Evolutionary conservation across 92 coral and sea anemone genomes (phyloP).

Genomic region (Meandrina meandrites): DNA sequence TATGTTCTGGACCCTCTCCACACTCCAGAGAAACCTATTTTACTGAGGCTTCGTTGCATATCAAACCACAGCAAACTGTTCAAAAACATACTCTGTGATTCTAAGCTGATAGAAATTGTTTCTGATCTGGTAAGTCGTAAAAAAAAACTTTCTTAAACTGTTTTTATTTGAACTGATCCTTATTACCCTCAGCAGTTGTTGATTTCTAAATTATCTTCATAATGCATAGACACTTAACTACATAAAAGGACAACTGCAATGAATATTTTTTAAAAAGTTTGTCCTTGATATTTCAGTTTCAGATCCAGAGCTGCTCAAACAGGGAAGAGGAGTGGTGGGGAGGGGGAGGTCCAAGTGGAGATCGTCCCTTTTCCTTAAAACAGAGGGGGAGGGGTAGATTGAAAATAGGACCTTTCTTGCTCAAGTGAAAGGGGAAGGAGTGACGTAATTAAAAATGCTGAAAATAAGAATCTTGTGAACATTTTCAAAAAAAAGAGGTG

Average conservation of each 20-base stretch:
- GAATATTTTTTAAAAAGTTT: no score
- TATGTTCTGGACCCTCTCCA: conserved; percentile 45
- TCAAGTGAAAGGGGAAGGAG: no score
- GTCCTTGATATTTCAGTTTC: no score
- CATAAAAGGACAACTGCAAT: neutral
- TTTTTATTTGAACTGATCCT: neutral
- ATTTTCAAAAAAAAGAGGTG: no score
- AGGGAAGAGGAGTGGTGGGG: no score
- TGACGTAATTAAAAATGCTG: no score
- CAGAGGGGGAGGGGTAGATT: no score
- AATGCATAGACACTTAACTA: neutral
- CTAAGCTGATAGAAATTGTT: conserved; percentile 45
- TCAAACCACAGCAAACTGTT: conserved; percentile 49
- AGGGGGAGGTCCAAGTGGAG: neutral
- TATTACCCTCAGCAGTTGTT: neutral
- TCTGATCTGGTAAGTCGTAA: conserved; percentile 46
- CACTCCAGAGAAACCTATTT: conserved; percentile 42
- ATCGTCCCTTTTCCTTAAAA: neutral
- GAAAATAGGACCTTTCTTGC: no score
- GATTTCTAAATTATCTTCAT: no score
- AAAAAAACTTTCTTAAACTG: neutral
- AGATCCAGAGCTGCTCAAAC: no score
- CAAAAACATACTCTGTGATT: conserved; percentile 38
- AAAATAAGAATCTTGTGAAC: no score
- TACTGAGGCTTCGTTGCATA: conserved; percentile 58